Conservation (phyloP, 1,140 invertebrate species). For the Panulirus ornatus region DNA sequence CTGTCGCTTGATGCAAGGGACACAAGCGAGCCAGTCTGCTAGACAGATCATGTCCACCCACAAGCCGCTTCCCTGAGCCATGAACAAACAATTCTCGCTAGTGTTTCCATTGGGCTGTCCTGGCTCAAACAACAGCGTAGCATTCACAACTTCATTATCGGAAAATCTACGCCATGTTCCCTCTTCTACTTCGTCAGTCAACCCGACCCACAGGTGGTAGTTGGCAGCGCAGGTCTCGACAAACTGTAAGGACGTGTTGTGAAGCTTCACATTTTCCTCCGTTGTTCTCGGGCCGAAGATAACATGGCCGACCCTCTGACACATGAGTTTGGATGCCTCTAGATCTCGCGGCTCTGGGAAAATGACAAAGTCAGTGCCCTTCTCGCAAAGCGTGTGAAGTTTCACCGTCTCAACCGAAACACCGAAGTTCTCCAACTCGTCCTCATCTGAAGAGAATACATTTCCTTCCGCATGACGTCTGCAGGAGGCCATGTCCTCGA, state of each 20-base stretch:
- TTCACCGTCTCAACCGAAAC: not conserved
- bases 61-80: conserved; percentile 13
- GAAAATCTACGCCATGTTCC: conserved; percentile 15
- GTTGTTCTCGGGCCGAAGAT: conserved; percentile 11
- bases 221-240: conserved; percentile 26
- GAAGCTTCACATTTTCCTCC: not conserved
- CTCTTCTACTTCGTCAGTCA: conserved; percentile 31
- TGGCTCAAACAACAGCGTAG: not conserved
- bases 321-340: not conserved
- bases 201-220: conserved; percentile 40
- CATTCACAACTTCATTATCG: not conserved
- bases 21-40: not conserved
- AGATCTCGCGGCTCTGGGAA: conserved; percentile 15
- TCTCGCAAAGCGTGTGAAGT: not conserved
- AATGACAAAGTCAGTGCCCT: conserved; percentile 6
- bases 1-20: conserved; percentile 8
- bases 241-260: conserved; percentile 48
- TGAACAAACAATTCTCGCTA: conserved; percentile 45
- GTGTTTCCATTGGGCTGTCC: conserved; percentile 38
- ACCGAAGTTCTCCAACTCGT: conserved; percentile 38
- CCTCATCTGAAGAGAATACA: conserved; percentile 46
- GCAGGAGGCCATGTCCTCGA: conserved; percentile 20
- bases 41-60: conserved; percentile 33
- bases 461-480: not conserved
- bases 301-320: conserved; percentile 22